Evolutionary conservation across 2,113 vertebrate species (phyloP), one percentile per base, ranked within the genome.

Genomic region (Centropus unirufus): DNA sequence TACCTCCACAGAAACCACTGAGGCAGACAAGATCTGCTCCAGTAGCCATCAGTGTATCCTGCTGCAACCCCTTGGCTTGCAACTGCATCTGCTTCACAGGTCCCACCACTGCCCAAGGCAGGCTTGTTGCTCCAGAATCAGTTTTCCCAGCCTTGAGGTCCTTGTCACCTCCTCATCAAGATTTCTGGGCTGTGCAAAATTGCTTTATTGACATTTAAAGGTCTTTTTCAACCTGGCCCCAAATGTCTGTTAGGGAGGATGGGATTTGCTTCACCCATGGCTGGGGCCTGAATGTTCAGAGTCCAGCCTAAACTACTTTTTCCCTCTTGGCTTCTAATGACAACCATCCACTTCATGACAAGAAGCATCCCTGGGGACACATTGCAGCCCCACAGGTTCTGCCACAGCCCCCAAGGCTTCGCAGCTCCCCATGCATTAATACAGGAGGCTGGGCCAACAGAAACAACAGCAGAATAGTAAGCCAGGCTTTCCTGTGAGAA

Each of bases 141-240:
- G 34, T 46, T 58, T 69, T 14, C 34, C 83, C 76, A n/a, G 72
- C 58, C 12, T 57, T 75, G 66, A n/a, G 29, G 72, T 23, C 95
- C 76, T 70, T 47, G 44, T 26, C 70, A 92, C 90, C 70, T 97
- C 91, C 95, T 75, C 66, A 68, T 66, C 70, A 81, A 69, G 74
- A 85, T 95, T 40, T 79, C 90, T 87, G 93, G 90, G 93, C 93
- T 72, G 40, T 66, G 93, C 82, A 96, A 52, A 97, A 92, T 68
- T 87, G 91, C 88, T 96, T 87, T 91, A 42, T 95, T 97, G 97
- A 96, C 95, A 97, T 97, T 97, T 97, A 97, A 97, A 98, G 93
- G 95, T 97, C 95, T 97, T 77, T 44, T 92, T 93, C 93, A 94
- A 67, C 67, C 90, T 19, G 11, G 78, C 76, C 47, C 58, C 64